These are phyloP conservation scores for Dioctria rufipes DNA, from an alignment of 2,888 invertebrate species.

Conservation along the genomic window DNA sequence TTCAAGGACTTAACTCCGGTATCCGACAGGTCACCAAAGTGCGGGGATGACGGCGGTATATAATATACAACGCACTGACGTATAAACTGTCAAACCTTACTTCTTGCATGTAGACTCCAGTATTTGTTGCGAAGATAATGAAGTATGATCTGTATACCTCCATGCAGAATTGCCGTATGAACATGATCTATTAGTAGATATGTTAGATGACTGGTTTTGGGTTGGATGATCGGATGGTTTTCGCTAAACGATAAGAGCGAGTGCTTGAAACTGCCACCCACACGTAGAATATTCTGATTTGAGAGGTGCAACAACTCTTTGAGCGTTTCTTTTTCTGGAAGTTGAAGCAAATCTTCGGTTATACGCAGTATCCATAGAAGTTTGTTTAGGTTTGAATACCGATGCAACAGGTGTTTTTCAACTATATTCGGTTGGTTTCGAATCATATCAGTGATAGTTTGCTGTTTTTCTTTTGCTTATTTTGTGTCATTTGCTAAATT, in stretches of 20 bases:
- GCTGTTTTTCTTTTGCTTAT: too few species aligned
- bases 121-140: constrained; percentile 43
- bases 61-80: constrained; percentile 54
- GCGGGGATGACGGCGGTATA: constrained; percentile 62
- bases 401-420: neutral
- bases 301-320: too few species aligned
- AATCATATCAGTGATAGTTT: neutral
- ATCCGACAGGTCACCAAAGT: constrained; percentile 62
- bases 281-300: neutral
- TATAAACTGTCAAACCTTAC: neutral
- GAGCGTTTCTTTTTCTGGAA: too few species aligned
- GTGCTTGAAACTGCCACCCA: too few species aligned
- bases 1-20: constrained; percentile 18
- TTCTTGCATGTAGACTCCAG: constrained; percentile 59
- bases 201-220: too few species aligned
- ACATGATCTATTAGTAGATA: too few species aligned
- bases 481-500: too few species aligned
- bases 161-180: too few species aligned
- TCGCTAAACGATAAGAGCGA: too few species aligned
- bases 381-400: neutral
- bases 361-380: neutral
- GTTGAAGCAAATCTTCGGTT: neutral
- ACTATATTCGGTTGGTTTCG: too few species aligned
- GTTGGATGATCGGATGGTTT: too few species aligned
- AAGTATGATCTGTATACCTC: too few species aligned